Evolutionary conservation across 1,140 invertebrate species (phyloP).

Genomic region (Trichonephila clavipes): DNA sequence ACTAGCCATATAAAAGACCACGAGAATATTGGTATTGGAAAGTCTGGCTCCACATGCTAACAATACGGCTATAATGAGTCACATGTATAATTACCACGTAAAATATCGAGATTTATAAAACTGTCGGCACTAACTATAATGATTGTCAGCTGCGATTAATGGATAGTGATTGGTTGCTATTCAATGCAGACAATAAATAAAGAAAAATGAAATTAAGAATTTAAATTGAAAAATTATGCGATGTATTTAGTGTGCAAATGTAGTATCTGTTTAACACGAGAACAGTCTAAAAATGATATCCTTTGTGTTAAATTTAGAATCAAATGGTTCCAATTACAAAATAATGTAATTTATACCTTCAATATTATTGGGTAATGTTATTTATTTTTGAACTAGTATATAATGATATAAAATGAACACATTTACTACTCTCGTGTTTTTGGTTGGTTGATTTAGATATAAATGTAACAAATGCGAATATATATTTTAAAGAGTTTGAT

Average conservation of each 20-base stretch:
- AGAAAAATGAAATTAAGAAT: background rate
- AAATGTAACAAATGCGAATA: too few species aligned
- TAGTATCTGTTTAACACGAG: background rate
- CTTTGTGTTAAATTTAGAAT: too few species aligned
- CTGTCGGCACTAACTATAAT: constrained; percentile 1
- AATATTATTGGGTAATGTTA: too few species aligned
- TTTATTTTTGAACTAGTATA: too few species aligned
- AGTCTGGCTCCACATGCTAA: background rate
- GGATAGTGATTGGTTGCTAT: background rate
- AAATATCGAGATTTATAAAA: constrained; percentile 29
- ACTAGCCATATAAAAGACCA: constrained; percentile 4
- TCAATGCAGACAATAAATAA: background rate
- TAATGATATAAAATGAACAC: too few species aligned
- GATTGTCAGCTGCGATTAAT: background rate
- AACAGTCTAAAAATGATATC: too few species aligned
- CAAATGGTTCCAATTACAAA: too few species aligned
- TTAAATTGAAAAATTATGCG: constrained; percentile 15
- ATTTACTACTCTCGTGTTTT: too few species aligned
- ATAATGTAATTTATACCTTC: too few species aligned
- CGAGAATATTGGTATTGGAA: background rate
- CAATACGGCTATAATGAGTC: constrained; percentile 12
- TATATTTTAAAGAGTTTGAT: too few species aligned
- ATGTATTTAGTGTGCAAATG: background rate
- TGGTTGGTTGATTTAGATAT: too few species aligned
- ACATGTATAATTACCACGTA: constrained; percentile 13